Percentiles rank a stretch among this genome's conserved stretches.
Evolutionary conservation across 2,888 invertebrate genomes (phyloP).

Genomic region (Hypomecis punctinalis): DNA sequence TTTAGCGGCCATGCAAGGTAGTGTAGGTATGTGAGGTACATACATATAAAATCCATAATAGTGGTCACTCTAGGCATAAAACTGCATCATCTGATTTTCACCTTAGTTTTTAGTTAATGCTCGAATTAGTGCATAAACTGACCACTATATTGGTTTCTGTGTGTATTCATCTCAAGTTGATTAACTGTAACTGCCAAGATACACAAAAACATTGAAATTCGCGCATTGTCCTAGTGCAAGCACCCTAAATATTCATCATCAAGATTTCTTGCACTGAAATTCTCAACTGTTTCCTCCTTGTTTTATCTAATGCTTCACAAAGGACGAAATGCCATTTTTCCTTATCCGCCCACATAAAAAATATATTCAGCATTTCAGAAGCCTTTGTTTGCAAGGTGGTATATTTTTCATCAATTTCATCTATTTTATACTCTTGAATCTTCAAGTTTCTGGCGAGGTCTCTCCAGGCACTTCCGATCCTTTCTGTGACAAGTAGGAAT

Average conservation of each 20-base stretch:
- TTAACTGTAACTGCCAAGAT: too few relatives aligned
- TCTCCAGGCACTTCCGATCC: conserved; percentile 72
- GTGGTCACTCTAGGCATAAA: too few relatives aligned
- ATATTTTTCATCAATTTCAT: conserved; percentile 64
- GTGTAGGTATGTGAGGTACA: too few relatives aligned
- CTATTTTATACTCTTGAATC: conserved; percentile 68
- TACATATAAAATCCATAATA: too few relatives aligned
- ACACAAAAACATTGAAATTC: too few relatives aligned
- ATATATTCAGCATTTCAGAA: conserved; percentile 59
- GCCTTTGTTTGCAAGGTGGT: conserved; percentile 57
- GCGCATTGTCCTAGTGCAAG: too few relatives aligned
- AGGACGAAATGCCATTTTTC: conserved; percentile 71
- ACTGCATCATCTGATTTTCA: too few relatives aligned
- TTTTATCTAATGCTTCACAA: conserved; percentile 70
- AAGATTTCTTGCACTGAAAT: conserved; percentile 66
- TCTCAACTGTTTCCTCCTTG: conserved; percentile 69
- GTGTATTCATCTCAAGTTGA: too few relatives aligned
- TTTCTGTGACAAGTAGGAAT: conserved; percentile 60
- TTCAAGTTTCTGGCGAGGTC: conserved; percentile 70
- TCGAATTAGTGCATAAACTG: too few relatives aligned
- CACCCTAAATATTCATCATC: conserved; percentile 66
- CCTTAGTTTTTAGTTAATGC: too few relatives aligned
- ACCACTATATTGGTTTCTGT: too few relatives aligned
- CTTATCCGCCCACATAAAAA: conserved; percentile 60
- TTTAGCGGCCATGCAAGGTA: too few relatives aligned